Percentiles rank a stretch among this genome's conserved stretches.
phyloP scores from a whole-genome alignment of 2,113 vertebrate genomes.

The Spheniscus mendiculus region DNA sequence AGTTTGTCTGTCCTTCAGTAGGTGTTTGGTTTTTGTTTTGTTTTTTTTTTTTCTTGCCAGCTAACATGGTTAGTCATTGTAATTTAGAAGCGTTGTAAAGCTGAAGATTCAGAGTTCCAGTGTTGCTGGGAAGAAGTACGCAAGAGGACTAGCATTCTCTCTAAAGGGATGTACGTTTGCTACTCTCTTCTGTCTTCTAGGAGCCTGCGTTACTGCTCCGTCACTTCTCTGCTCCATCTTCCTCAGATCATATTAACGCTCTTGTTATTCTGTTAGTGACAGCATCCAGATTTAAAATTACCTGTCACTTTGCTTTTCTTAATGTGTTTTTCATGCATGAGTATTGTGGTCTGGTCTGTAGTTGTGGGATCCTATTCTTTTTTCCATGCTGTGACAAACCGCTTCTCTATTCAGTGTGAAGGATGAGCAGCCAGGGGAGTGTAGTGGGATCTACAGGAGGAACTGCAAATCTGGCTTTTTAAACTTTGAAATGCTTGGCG shows the following conservation, averaged over 20 bases:
- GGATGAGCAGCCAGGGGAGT: not conserved
- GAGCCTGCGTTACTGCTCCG: not conserved
- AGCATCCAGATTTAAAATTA: not conserved
- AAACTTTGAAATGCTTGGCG: not conserved
- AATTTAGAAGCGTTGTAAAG: not conserved
- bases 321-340: not conserved
- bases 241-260: not conserved
- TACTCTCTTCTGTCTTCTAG: not conserved
- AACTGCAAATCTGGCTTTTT: not conserved
- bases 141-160: not conserved
- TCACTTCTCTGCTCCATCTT: not conserved
- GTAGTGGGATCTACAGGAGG: not conserved
- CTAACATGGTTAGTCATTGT: not conserved
- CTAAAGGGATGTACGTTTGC: not conserved
- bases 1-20: not conserved
- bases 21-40: not conserved
- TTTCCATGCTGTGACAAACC: not conserved
- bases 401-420: not conserved
- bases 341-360: not conserved
- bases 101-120: not conserved
- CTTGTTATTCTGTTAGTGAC: not conserved
- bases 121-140: not conserved
- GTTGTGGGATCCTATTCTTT: not conserved
- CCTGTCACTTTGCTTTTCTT: not conserved
- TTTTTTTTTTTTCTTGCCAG: not conserved